Evolutionary conservation across 2,888 invertebrate genomes (phyloP).

Genomic region (Volucella bombylans): DNA sequence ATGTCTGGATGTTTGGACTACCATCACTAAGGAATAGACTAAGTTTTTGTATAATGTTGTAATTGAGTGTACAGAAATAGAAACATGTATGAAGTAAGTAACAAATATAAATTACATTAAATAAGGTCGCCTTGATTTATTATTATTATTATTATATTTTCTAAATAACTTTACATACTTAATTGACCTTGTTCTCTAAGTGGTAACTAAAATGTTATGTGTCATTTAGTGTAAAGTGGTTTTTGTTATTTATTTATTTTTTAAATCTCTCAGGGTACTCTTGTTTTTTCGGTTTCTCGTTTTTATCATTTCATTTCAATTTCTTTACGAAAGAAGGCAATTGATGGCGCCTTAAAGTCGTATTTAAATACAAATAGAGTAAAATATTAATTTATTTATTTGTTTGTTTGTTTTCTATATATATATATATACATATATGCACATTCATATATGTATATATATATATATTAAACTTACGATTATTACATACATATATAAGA

Average conservation of each 20-base stretch:
- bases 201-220: conserved; percentile 6
- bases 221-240: not conserved
- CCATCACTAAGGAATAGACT: not conserved
- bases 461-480: conserved; percentile 58
- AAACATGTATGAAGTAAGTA: conserved; percentile 10
- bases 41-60: conserved; percentile 1
- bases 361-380: conserved; percentile 57
- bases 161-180: conserved; percentile 41
- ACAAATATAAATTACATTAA: conserved; percentile 30
- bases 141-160: not conserved
- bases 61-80: conserved; percentile 26
- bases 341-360: conserved; percentile 49
- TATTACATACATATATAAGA: conserved; percentile 39
- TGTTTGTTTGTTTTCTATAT: not conserved
- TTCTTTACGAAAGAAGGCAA: conserved; percentile 52
- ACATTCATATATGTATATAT: conserved; percentile 31
- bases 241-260: not conserved
- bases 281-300: conserved; percentile 2
- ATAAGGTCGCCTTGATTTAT: conserved; percentile 18
- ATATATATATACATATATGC: conserved; percentile 45
- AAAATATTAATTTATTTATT: conserved; percentile 28
- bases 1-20: not conserved
- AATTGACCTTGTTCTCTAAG: conserved; percentile 60
- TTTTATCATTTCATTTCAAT: not conserved
- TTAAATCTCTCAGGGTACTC: not conserved